A percentile compares a stretch with the other conserved stretches of the same genome.
Evolutionary conservation across 2,888 invertebrate species (phyloP).

Genomic region (Antheraea assamensis): DNA sequence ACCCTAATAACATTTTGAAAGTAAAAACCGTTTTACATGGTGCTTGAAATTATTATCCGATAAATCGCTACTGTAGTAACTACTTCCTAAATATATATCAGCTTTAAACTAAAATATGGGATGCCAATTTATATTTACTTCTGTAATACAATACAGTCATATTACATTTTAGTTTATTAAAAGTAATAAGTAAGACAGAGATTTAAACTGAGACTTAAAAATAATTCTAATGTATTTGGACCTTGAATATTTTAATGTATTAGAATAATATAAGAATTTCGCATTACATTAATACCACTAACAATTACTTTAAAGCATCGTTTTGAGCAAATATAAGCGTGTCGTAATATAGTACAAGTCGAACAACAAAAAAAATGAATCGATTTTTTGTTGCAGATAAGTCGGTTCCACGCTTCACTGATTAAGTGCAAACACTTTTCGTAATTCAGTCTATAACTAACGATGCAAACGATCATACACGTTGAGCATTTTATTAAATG

Average conservation of each 20-base stretch:
- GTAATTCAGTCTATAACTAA: conserved; percentile 48
- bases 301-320: neutral
- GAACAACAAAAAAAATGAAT: conserved; percentile 46
- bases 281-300: neutral
- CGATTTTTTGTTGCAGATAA: conserved; percentile 41
- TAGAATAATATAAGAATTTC: neutral
- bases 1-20: too few species aligned
- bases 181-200: neutral
- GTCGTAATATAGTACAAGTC: conserved; percentile 6
- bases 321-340: neutral
- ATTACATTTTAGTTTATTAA: too few species aligned
- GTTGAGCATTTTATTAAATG: conserved; percentile 22
- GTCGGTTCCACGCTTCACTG: conserved; percentile 51
- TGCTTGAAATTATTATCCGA: too few species aligned
- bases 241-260: neutral
- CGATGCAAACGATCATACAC: conserved; percentile 45
- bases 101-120: too few species aligned
- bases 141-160: too few species aligned
- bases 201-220: neutral
- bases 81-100: too few species aligned
- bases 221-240: neutral
- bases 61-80: too few species aligned
- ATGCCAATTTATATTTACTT: too few species aligned
- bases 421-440: conserved; percentile 39
- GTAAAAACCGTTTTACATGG: too few species aligned